Conservation (phyloP, 1,140 invertebrate species). For the Drosophila nebulosa region DNA sequence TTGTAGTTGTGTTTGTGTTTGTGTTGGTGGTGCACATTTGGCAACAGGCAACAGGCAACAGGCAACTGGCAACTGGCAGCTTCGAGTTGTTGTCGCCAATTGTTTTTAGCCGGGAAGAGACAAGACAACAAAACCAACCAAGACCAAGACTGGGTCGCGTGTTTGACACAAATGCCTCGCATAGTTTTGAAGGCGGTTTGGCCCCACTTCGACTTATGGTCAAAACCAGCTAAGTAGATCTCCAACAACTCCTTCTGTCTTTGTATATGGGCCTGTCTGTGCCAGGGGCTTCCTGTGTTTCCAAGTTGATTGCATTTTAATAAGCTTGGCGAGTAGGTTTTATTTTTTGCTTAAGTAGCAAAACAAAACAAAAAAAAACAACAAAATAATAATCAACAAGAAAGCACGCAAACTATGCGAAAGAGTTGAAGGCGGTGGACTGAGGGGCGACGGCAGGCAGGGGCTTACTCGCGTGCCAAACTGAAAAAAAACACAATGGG, state of each 20-base stretch:
- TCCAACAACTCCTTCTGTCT: neutral
- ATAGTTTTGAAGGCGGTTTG: conserved; percentile 78
- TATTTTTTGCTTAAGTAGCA: conserved; percentile 55
- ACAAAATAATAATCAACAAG: conserved; percentile 50
- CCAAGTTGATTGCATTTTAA: conserved; percentile 70
- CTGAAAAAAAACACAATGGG: conserved; percentile 26
- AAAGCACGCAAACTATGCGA: conserved; percentile 53
- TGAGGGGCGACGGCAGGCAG: neutral
- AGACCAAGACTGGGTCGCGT: conserved; percentile 68
- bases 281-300: conserved; percentile 53
- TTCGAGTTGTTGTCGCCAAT: conserved; percentile 39
- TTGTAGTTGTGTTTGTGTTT: neutral
- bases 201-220: conserved; percentile 66
- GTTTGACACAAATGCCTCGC: conserved; percentile 77
- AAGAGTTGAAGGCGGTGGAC: neutral
- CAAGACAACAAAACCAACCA: conserved; percentile 3
- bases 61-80: conserved; percentile 22
- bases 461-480: conserved; percentile 54
- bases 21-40: conserved; percentile 30
- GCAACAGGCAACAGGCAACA: conserved; percentile 29
- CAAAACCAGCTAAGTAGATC: conserved; percentile 47
- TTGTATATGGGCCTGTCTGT: neutral
- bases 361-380: conserved; percentile 38
- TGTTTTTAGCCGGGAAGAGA: conserved; percentile 49
- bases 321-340: conserved; percentile 41